phyloP scores from a whole-genome alignment of 2,797 vertebrate species.

The Pseudotriccus pelzelni region DNA sequence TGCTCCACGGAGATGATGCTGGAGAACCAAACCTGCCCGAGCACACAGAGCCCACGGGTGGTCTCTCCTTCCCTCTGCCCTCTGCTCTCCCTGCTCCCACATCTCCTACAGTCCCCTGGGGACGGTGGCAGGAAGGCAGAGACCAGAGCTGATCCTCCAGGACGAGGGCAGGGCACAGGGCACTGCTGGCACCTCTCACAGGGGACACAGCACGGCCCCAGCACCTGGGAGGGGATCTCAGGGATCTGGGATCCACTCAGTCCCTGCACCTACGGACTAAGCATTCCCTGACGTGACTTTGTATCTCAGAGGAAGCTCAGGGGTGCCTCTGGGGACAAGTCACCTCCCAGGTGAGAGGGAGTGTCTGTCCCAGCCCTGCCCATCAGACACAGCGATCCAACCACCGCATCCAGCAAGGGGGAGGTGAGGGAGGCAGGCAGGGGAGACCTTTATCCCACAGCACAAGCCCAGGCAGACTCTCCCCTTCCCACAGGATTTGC shows the following conservation, averaged over 20 bases:
- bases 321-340: neutral
- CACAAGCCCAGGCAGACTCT: neutral
- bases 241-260: neutral
- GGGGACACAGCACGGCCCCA: neutral
- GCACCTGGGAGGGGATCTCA: neutral
- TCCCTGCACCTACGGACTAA: neutral
- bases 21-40: neutral
- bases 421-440: neutral
- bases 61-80: neutral
- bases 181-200: neutral
- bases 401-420: neutral
- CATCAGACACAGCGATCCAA: neutral
- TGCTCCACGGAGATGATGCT: neutral
- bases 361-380: neutral
- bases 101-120: neutral
- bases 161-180: neutral
- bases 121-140: neutral
- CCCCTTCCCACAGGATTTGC: neutral
- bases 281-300: rapidly evolving
- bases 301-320: constrained; percentile 22
- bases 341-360: neutral
- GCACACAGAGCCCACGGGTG: neutral
- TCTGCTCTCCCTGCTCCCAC: neutral
- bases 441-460: neutral
- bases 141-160: neutral